Percentiles rank a stretch among this genome's conserved stretches.
phyloP scores from a whole-genome alignment of 2,888 invertebrate species.

The Phasia obesa region DNA sequence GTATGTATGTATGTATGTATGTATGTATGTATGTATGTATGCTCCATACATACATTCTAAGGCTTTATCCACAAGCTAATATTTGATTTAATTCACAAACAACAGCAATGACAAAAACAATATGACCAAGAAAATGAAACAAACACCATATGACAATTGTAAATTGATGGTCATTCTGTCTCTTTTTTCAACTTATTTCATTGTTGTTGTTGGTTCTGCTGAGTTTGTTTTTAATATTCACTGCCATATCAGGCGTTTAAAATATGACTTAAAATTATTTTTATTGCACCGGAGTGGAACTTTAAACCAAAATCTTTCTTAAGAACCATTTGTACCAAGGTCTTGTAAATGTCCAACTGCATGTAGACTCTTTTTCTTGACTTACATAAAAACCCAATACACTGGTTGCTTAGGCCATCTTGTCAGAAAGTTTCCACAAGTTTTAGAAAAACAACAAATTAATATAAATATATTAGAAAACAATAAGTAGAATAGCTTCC shows the following conservation, averaged over 20 bases:
- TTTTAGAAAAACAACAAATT: no score
- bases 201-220: no score
- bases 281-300: constrained; percentile 25
- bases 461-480: no score
- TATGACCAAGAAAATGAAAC: constrained; percentile 66
- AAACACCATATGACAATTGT: constrained; percentile 66
- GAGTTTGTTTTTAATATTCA: constrained; percentile 61
- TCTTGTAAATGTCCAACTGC: no score
- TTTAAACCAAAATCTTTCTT: not conserved
- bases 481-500: no score
- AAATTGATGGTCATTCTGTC: constrained; percentile 64
- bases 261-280: constrained; percentile 40
- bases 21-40: no score
- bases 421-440: no score
- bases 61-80: constrained; percentile 3
- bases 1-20: no score
- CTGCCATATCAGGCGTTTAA: constrained; percentile 52
- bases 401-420: no score
- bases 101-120: constrained; percentile 15
- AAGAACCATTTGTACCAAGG: not conserved
- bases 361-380: no score
- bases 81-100: constrained; percentile 36
- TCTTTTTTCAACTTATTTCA: constrained; percentile 45
- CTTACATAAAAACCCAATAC: no score
- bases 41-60: not conserved